These are phyloP conservation scores for Holothuria scabra DNA, from an alignment of 53 echinoderm and acorn worm species.

Conservation along the genomic window DNA sequence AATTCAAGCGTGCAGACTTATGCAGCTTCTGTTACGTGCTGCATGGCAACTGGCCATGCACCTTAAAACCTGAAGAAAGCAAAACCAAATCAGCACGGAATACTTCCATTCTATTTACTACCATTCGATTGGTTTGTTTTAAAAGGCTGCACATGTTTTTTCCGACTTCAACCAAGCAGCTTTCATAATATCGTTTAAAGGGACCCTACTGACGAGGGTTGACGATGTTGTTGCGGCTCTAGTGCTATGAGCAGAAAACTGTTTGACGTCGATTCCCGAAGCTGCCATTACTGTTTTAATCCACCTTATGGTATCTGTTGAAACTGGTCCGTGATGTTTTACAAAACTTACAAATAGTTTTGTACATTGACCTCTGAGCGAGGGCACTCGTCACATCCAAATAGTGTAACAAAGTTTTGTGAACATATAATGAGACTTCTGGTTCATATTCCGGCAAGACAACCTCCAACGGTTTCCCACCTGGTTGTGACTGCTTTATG, in stretches of 20 bases:
- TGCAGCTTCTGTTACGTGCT: no score
- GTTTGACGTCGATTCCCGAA: background rate
- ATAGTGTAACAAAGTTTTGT: background rate
- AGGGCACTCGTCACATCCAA: background rate
- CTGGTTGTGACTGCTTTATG: slow-evolving; percentile 23
- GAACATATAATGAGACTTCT: background rate
- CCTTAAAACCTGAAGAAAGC: no score
- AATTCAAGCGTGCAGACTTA: no score
- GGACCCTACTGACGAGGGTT: background rate
- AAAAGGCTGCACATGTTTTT: slow-evolving; percentile 26
- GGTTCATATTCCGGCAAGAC: background rate
- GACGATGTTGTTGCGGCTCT: slow-evolving; percentile 3
- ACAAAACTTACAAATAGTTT: slow-evolving; percentile 1
- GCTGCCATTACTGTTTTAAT: background rate
- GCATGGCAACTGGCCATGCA: no score
- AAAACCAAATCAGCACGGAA: background rate
- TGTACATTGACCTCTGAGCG: background rate
- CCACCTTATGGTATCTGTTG: background rate
- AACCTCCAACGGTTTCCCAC: background rate
- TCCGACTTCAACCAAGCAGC: background rate
- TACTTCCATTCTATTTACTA: background rate
- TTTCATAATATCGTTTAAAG: slow-evolving; percentile 6
- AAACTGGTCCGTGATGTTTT: slow-evolving; percentile 4
- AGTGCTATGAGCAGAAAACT: slow-evolving; percentile 27
- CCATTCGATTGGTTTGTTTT: slow-evolving; percentile 9